Base-by-base conservation (phyloP, 1,140 invertebrate species). In the Pygmarrhopalites habei region DNA sequence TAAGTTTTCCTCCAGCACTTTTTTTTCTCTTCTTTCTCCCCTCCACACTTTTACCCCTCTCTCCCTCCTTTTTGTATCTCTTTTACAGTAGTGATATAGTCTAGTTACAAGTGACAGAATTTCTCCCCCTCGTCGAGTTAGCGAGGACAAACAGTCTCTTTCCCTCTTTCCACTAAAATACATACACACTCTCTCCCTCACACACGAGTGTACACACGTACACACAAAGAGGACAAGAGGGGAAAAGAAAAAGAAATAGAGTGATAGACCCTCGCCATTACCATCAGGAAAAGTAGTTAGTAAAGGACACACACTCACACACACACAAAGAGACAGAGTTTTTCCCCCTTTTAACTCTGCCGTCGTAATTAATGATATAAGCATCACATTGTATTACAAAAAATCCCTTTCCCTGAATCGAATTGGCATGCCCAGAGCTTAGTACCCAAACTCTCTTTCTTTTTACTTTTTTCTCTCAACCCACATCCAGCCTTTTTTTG, bases 311-410 rank as follows among this genome's bases (percentile, higher is more conserved):
- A n/a, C n/a, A n/a, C n/a, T n/a, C n/a, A n/a, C n/a, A n/a, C n/a
- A n/a, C n/a, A n/a, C n/a, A n/a, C n/a, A n/a, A n/a, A n/a, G n/a
- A n/a, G n/a, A n/a, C n/a, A n/a, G n/a, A 7, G 39, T 46, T 52
- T 57, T 64, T 52, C 44, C 62, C 46, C 62, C 55, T 64, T 55
- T 58, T 57, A 61, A 61, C 59, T 61, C 59, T n/a, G 29, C 35
- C 32, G 59, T 61, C 59, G 59, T 61, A 61, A 61, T 61, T 61
- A 61, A 61, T 61, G 59, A 61, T 61, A n/a, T 61, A 61, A 61
- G 49, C 30, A 61, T 61, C 59, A 61, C 59, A 61, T 61, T 61
- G 47, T 49, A 61, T 53, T 61, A 53, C 59, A 53, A 61, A 53
- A 61, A 61, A 56, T 57, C 60, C 32, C 32, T 58, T 3, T 56